phyloP scores from a whole-genome alignment of 92 coral and sea anemone genomes.

The Ricordea florida region DNA sequence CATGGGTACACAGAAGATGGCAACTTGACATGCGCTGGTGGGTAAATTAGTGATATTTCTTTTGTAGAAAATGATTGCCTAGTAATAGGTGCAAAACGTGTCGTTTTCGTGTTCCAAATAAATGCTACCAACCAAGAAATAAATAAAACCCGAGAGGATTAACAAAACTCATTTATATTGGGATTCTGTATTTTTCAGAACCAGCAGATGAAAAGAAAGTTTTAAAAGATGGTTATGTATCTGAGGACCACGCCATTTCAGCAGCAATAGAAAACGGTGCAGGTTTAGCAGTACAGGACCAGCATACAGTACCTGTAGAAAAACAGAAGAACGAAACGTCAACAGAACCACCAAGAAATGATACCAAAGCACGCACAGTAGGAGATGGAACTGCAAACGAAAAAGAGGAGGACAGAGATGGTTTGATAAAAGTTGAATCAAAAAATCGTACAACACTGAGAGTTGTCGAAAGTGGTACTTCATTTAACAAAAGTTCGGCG shows the following conservation, averaged over 20 bases:
- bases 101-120: too few species aligned
- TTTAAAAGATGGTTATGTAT: not conserved
- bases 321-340: not conserved
- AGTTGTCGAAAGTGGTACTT: too few species aligned
- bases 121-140: too few species aligned
- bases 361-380: not conserved
- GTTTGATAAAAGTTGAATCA: too few species aligned
- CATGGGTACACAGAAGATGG: slow-evolving; percentile 18
- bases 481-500: too few species aligned
- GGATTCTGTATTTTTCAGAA: too few species aligned
- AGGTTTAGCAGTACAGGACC: not conserved
- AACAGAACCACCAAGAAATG: not conserved
- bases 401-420: too few species aligned
- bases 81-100: too few species aligned
- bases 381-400: not conserved
- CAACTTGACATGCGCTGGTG: not conserved
- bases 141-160: not conserved
- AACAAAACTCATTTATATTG: too few species aligned
- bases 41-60: not conserved
- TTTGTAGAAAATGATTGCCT: too few species aligned
- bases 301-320: not conserved
- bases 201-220: not conserved
- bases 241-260: not conserved
- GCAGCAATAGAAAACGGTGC: not conserved
- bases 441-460: too few species aligned